Base-by-base conservation (phyloP, 64 coral and sea anemone species). In the Anthopleura sola region DNA sequence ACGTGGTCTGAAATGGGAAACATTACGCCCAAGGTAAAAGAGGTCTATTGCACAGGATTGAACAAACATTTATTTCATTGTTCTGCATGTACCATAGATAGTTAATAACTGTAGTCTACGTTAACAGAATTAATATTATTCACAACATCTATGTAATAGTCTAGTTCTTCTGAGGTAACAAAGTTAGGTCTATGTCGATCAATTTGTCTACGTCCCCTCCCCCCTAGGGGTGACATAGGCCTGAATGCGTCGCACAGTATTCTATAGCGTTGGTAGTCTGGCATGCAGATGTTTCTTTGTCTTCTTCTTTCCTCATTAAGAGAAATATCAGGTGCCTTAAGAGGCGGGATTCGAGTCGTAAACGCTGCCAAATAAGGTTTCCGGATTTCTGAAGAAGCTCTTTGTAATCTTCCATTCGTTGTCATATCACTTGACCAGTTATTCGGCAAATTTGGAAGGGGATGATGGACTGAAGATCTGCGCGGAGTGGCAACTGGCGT, bases 171-270 rank as follows among this genome's bases (percentile, higher is more conserved):
- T 7, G 78, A 46, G 39, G 78, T 81, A 53, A 81, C 78, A 53
- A 81, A 81, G 78, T 81, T 81, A 1, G 40, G 78, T 81, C 78
- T 20, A 29, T 26, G 78, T 46, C 39, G 23, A 48, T 53, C 37
- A 16, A 23, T 53, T 46, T 81, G 38, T 26, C 39, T 53, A 13
- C 26, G 37, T 21, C 36, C 20, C 78, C 78, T 81, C 23, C 78
- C 78, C 37, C 26, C 37, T 46, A 6, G 82, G 50, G 82, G n/a
- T 19, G 80, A 24, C 36, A 38, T 31, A 32, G 82, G 82, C 47
- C 82, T 83, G 32, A 83, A 83, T 2, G 82, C 82, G 47, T 83
- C 82, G 21, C 82, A 83, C 24, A 83, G 13, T 36, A 83, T 83
- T 16, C 82, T 83, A 29, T 54, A 83, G 10, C 82, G 82, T 38